A percentile compares a stretch with the other conserved stretches of the same genome.
Conservation (phyloP, 2,797 vertebrate genomes). For the Mareca strepera region DNA sequence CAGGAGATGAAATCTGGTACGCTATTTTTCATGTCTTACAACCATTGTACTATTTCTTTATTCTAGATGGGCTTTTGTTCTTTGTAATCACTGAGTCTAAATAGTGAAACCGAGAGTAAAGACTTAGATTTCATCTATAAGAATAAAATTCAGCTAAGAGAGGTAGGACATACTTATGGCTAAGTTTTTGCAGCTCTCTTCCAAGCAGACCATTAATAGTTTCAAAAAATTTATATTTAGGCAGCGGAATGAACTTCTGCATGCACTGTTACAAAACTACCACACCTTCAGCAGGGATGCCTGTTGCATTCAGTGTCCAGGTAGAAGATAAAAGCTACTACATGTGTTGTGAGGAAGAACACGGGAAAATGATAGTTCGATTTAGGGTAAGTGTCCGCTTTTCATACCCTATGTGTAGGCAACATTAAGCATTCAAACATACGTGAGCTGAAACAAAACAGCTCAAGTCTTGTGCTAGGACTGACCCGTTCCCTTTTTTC, state of each 20-base stretch:
- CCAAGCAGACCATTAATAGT: not conserved
- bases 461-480: not conserved
- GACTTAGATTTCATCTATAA: not conserved
- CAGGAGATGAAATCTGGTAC: slow-evolving; percentile 60
- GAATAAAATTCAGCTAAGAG: not conserved
- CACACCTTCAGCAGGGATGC: not conserved
- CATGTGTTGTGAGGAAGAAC: slow-evolving; percentile 58
- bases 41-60: not conserved
- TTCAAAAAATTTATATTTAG: not conserved
- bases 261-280: slow-evolving; percentile 62
- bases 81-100: not conserved
- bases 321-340: slow-evolving; percentile 28
- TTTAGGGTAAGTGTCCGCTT: slow-evolving; percentile 46
- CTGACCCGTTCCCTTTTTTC: not conserved
- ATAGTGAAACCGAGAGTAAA: not conserved
- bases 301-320: slow-evolving; percentile 57
- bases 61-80: not conserved
- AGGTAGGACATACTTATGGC: not conserved
- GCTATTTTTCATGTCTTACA: not conserved
- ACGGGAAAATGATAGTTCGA: not conserved
- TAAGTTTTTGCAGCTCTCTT: not conserved
- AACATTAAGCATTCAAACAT: not conserved
- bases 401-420: not conserved
- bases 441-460: not conserved
- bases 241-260: slow-evolving; percentile 59